These are phyloP conservation scores for Catalaphyllia jardinei DNA, from an alignment of 64 coral and sea anemone genomes.

Conservation along the genomic window DNA sequence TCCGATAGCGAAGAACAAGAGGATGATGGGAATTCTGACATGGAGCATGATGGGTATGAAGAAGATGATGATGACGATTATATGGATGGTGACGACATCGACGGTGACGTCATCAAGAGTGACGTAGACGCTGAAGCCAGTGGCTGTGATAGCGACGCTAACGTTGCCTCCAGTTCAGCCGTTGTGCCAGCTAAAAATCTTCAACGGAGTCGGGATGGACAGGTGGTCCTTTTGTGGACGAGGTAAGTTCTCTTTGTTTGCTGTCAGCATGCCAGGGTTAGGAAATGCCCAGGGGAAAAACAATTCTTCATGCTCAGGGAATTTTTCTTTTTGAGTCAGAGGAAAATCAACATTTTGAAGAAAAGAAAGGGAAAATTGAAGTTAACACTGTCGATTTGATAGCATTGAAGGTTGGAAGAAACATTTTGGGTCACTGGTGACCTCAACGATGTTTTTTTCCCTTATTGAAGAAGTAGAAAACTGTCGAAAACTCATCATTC, in stretches of 20 bases:
- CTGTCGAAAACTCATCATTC: no score
- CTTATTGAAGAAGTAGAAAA: no score
- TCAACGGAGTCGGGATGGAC: conserved; percentile 53
- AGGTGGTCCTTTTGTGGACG: conserved; percentile 65
- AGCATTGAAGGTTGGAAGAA: no score
- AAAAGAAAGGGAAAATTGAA: no score
- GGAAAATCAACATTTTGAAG: no score
- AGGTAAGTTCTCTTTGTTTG: conserved; percentile 1
- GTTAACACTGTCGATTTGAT: no score
- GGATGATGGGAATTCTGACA: conserved; percentile 53
- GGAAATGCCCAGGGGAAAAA: no score
- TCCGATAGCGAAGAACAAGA: conserved; percentile 39
- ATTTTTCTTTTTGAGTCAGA: no score
- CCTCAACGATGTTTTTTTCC: no score
- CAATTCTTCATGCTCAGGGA: no score
- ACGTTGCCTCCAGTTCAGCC: background rate
- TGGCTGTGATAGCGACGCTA: conserved; percentile 23
- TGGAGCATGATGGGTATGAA: conserved; percentile 43
- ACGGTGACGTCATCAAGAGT: background rate
- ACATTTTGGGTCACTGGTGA: no score
- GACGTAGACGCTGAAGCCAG: conserved; percentile 15
- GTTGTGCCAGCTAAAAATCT: conserved; percentile 56
- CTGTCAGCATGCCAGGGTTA: background rate
- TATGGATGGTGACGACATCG: conserved; percentile 22
- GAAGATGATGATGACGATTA: conserved; percentile 51